A percentile compares a stretch with the other conserved stretches of the same genome.
Evolutionary conservation across 2,113 vertebrate species (phyloP).

Genomic region (Hypomesus transpacificus): DNA sequence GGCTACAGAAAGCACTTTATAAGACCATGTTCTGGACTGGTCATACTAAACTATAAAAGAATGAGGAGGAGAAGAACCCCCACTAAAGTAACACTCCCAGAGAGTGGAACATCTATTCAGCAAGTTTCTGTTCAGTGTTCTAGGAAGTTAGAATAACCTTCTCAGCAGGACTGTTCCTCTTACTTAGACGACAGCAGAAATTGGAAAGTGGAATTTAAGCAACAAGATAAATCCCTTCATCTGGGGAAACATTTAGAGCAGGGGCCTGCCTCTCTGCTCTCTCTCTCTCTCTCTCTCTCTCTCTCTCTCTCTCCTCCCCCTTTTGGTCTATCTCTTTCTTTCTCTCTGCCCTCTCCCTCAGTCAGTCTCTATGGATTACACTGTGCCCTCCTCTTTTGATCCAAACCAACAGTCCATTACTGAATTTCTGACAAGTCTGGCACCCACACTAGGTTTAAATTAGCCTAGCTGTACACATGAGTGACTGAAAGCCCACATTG

Average conservation of each 20-base stretch:
- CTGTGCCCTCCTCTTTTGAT: slow-evolving; percentile 11
- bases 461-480: slow-evolving; percentile 10
- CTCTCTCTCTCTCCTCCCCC: slow-evolving; percentile 11
- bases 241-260: slow-evolving; percentile 18
- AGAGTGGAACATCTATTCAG: slow-evolving; percentile 13
- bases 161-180: slow-evolving; percentile 20
- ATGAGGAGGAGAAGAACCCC: no score
- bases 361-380: slow-evolving; percentile 22
- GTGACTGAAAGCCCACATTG: not conserved
- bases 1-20: no score
- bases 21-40: no score
- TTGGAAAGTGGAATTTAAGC: slow-evolving; percentile 24
- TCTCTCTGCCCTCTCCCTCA: not conserved
- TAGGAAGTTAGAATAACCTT: slow-evolving; percentile 25
- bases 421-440: slow-evolving; percentile 33
- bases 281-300: not conserved
- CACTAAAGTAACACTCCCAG: slow-evolving; percentile 14
- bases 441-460: slow-evolving; percentile 25
- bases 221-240: slow-evolving; percentile 28
- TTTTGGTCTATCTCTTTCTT: not conserved
- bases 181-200: slow-evolving; percentile 27
- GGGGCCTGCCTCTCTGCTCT: slow-evolving; percentile 9
- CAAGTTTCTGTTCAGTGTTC: slow-evolving; percentile 23
- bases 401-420: slow-evolving; percentile 20
- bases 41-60: not conserved